phyloP scores from a whole-genome alignment of 2,888 invertebrate genomes.

The Pilophorus perplexus region DNA sequence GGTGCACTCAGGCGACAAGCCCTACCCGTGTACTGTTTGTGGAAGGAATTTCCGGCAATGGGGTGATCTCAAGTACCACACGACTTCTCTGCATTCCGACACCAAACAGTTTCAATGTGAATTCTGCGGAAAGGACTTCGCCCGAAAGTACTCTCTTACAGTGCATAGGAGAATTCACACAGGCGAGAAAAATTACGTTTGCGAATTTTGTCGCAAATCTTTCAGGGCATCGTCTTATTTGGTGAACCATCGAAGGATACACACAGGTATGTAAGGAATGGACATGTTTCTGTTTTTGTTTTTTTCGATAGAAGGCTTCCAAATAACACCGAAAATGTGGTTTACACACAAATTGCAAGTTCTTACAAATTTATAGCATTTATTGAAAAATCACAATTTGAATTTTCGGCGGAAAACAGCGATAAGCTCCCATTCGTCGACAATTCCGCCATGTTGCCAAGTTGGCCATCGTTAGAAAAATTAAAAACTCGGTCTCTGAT shows the following conservation, averaged over 20 bases:
- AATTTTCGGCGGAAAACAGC: too few species aligned
- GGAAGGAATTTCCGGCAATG: constrained; percentile 78
- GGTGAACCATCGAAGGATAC: constrained; percentile 78
- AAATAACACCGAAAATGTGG: too few species aligned
- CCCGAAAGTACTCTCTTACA: constrained; percentile 80
- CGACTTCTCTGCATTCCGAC: constrained; percentile 75
- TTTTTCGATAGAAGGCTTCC: too few species aligned
- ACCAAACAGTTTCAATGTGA: constrained; percentile 82
- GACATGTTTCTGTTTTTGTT: too few species aligned
- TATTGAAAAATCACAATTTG: too few species aligned
- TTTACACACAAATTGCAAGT: too few species aligned
- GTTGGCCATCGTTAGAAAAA: too few species aligned
- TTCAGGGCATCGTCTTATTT: constrained; percentile 84
- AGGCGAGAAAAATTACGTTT: constrained; percentile 81
- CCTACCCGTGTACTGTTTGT: constrained; percentile 78
- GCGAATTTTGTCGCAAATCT: constrained; percentile 77
- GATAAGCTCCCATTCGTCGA: too few species aligned
- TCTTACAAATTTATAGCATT: too few species aligned
- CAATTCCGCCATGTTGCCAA: too few species aligned
- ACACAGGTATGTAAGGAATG: constrained; percentile 79
- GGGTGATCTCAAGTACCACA: constrained; percentile 85
- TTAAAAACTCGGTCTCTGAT: too few species aligned
- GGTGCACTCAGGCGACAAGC: constrained; percentile 78
- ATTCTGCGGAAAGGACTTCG: constrained; percentile 84
- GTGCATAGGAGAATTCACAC: constrained; percentile 84